Base-by-base conservation (phyloP, 2,113 vertebrate species). In the Philantomba maxwellii region DNA sequence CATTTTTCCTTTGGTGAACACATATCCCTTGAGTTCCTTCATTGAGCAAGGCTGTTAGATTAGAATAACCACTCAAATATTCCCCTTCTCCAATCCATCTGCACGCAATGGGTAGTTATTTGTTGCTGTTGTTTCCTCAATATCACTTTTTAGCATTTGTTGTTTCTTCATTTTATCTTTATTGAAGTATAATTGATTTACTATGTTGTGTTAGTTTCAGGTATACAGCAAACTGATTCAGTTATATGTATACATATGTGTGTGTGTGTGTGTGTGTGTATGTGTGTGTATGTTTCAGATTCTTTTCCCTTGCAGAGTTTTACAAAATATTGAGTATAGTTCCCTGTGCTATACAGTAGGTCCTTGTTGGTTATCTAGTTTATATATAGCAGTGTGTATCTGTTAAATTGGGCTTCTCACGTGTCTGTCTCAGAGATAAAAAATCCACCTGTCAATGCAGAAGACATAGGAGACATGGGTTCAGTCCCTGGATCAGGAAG, bases 41-140 rank as follows among this genome's bases (percentile, higher is more conserved):
- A 14, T 3, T 25, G 12, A 2, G 23, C 3, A 28, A 43, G 16
- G 0, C 14, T 11, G 6, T 66, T 53, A 39, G 49, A 8, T 23
- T 2, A 5, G 28, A 33, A 30, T 21, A 14, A 17, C 8, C 30
- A 57, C 33, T 33, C 77, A 8, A 8, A 0, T 1, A 0, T 17
- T 17, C 25, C 14, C 25, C 25, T 39, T 49, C 39, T 45, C 47
- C 85, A 3, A 0, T 21, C 21, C 36, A 2, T 55, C 62, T 36
- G 23, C 2, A 0, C 1, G 5, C 60, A 16, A 6, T n/a, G 16
- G 36, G 3, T 47, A 30, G 28, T 19, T 81, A 16, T 57, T 66
- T 25, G 23, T 9, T 75, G 36, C 39, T 45, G 23, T 8, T 43
- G 73, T 77, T 77, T 77, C 39, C 73, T 77, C 73, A 28, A 9